These are phyloP conservation scores for Chlorops oryzae DNA, from an alignment of 1,140 invertebrate species.

Conservation along the genomic window DNA sequence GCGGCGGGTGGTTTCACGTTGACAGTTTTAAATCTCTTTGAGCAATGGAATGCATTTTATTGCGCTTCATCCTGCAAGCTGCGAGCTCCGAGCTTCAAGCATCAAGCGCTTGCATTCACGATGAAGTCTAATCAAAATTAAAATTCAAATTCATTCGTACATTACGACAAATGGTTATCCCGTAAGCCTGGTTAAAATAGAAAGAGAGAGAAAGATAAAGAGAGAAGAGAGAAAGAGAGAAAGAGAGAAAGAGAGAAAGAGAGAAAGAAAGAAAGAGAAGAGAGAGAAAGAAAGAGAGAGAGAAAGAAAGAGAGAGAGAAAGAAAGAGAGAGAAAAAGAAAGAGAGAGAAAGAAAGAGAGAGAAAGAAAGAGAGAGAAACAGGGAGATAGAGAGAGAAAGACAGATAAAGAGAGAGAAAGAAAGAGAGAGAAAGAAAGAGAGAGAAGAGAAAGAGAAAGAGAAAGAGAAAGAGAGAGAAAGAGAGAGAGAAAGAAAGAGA, in stretches of 20 bases:
- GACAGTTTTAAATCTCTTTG: no score
- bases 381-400: neutral
- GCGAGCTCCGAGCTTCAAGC: conserved; percentile 6
- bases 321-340: neutral
- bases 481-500: neutral
- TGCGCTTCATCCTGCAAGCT: neutral
- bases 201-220: neutral
- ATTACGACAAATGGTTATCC: conserved; percentile 5
- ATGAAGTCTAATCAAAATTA: conserved; percentile 47
- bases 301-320: neutral
- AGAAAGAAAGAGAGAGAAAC: neutral
- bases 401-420: neutral
- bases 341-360: neutral
- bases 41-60: no score
- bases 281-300: neutral
- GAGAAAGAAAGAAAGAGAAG: neutral
- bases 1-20: conserved; percentile 16
- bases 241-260: neutral
- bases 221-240: neutral
- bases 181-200: neutral
- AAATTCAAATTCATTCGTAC: no score
- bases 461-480: neutral
- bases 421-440: neutral
- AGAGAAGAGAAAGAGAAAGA: neutral
- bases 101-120: conserved; percentile 27